These are phyloP conservation scores for Tangara arthus DNA, from an alignment of 2,797 vertebrate species.

Conservation along the genomic window DNA sequence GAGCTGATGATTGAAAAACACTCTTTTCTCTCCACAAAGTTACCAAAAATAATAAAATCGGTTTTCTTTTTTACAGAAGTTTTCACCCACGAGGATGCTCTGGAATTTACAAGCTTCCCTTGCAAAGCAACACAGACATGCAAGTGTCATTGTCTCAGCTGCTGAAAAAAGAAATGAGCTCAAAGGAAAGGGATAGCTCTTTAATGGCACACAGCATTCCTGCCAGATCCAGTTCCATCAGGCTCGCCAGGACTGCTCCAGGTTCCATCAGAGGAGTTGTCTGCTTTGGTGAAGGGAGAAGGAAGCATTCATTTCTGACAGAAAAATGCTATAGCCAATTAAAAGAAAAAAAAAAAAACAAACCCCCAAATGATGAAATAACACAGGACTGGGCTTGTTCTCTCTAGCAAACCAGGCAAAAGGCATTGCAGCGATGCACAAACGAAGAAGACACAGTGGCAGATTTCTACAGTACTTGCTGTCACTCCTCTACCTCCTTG, in stretches of 20 bases:
- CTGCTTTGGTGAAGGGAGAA: neutral
- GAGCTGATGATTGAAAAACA: neutral
- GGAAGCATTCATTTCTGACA: neutral
- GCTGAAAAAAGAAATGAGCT: neutral
- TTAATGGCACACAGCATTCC: neutral
- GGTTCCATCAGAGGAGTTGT: neutral
- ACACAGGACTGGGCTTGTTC: neutral
- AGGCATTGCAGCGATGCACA: neutral
- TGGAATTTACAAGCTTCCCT: neutral
- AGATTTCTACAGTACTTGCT: neutral
- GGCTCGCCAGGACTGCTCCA: neutral
- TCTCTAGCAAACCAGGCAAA: neutral
- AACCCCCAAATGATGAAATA: neutral
- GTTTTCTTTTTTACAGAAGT: neutral
- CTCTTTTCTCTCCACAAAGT: neutral
- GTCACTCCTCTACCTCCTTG: conserved; percentile 8
- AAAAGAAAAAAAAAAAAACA: neutral
- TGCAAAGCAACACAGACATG: neutral
- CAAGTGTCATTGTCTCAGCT: neutral
- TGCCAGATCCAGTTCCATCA: neutral
- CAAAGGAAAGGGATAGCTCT: neutral
- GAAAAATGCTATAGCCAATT: neutral
- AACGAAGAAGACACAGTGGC: neutral
- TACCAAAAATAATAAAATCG: neutral
- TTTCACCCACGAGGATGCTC: neutral